Evolutionary conservation across 1,140 invertebrate species (phyloP).

Genomic region (Lepeophtheirus salmonis): DNA sequence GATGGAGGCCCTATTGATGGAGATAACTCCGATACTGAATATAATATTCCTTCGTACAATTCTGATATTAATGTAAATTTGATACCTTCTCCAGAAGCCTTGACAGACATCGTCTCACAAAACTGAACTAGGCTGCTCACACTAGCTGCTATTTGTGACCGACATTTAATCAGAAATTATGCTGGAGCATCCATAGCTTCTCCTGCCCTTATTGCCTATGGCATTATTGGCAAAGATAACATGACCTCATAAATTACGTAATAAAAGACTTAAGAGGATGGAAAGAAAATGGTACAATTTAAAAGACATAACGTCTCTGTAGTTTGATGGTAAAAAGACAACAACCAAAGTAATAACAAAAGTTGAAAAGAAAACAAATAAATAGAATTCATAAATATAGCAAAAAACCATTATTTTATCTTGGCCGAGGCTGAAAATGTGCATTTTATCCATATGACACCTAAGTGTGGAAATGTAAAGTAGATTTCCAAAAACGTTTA

Average conservation of each 20-base stretch:
- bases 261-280: no score
- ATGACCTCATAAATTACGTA: not conserved
- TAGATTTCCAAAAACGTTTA: not conserved
- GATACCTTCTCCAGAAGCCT: not conserved
- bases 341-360: not conserved
- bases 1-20: not conserved
- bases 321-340: no score
- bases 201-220: not conserved
- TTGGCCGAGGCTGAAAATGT: not conserved
- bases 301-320: no score
- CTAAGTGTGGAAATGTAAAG: not conserved
- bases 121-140: not conserved
- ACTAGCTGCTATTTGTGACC: not conserved
- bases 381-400: not conserved
- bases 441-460: not conserved
- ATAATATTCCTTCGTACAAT: not conserved
- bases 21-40: not conserved
- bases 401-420: not conserved
- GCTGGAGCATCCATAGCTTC: not conserved
- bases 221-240: not conserved
- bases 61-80: conserved; percentile 1
- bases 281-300: no score
- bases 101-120: not conserved
- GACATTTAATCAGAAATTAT: not conserved
- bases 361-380: not conserved